These are phyloP conservation scores for Conchocele bisecta DNA, from an alignment of 2,888 invertebrate genomes.

Conservation along the genomic window DNA sequence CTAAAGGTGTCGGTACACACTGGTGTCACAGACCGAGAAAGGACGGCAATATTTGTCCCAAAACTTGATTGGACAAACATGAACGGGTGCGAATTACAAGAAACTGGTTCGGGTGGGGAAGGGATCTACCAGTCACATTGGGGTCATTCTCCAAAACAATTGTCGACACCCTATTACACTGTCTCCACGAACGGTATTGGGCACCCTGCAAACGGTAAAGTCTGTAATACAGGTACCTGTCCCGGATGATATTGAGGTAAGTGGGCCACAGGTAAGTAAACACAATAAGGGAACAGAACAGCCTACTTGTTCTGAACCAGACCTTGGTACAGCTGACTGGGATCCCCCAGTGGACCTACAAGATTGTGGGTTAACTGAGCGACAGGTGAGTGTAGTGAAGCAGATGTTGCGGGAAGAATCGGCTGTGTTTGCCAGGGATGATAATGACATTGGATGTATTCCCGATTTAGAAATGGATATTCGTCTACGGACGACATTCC, in stretches of 20 bases:
- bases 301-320: too few species aligned
- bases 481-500: constrained; percentile 45
- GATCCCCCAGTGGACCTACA: constrained; percentile 47
- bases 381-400: constrained; percentile 23
- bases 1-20: constrained; percentile 1
- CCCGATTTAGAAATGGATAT: constrained; percentile 48
- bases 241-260: not conserved
- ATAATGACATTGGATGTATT: constrained; percentile 48
- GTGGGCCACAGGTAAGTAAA: not conserved
- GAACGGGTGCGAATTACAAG: not conserved
- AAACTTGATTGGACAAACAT: not conserved
- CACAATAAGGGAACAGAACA: too few species aligned
- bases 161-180: not conserved
- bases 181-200: not conserved
- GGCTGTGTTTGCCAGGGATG: constrained; percentile 41
- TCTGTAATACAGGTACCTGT: not conserved
- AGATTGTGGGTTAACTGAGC: constrained; percentile 1
- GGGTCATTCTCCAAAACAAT: not conserved
- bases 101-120: not conserved
- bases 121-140: constrained; percentile 3
- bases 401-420: constrained; percentile 45
- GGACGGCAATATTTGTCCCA: constrained; percentile 2
- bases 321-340: too few species aligned
- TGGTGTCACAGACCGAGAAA: not conserved
- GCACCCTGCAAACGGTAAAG: not conserved